Evolutionary conservation across 2,888 invertebrate species (phyloP), one percentile per base, ranked within the genome.

Genomic region (Hydrotaea cyrtoneurina): DNA sequence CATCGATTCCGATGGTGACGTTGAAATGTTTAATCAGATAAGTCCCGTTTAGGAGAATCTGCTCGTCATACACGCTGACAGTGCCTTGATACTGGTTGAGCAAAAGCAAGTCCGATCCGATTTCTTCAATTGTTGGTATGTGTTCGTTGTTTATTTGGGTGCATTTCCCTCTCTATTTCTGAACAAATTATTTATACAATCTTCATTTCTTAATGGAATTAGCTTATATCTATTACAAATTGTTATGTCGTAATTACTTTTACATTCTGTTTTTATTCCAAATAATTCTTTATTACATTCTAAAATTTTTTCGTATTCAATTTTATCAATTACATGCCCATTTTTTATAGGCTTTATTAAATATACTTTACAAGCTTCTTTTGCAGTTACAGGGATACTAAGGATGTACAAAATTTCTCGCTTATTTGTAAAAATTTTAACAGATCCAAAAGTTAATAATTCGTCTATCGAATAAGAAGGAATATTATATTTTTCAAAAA

Each of bases 161-260:
- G 73, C 85, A 83, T 8, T 78, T 77, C 66, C 84, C 73, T 11
- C 39, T 53, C 36, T 53, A 57, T 84, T 87, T 57, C 66, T 85
- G 0, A 87, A 74, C 7, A 86, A 57, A n/a, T 83, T 82, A 8
- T 78, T 83, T n/a, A 87, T 82, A 17, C 86, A 87, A 4, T 78
- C 69, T 0, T 83, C 62, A 46, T 86, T 82, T 13, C 77, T 80
- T 71, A 85, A 36, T 19, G 81, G 62, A 62, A 77, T n/a, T 69
- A 87, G 39, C 64, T 83, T 55, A 39, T 80, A 75, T 26, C 74
- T 64, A 13, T 57, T 78, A 77, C 80, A 85, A 36, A 85, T 84
- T 26, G 86, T 80, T 31, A 86, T 82, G n/a, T 82, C 82, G 10
- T 79, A 84, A 75, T 86, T 87, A 21, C 39, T 10, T 39, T 39